Percentiles rank a stretch among this genome's conserved stretches.
phyloP scores from a whole-genome alignment of 2,113 vertebrate genomes.

The Phoxinus phoxinus region DNA sequence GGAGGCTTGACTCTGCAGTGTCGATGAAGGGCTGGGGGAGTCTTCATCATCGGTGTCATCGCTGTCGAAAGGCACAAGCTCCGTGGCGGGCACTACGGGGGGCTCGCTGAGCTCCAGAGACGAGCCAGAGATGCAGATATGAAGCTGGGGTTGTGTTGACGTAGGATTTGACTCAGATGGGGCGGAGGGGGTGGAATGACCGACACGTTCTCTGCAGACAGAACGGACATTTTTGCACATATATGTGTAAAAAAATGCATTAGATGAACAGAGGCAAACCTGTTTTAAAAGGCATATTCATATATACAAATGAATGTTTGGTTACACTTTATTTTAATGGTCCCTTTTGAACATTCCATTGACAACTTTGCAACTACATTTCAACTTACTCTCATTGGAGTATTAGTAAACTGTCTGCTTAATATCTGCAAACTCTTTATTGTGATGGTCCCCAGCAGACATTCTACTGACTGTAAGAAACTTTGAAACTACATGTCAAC shows the following conservation, averaged over 20 bases:
- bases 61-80: slow-evolving; percentile 94
- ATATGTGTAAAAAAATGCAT: neutral
- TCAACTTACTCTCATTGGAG: too few species aligned
- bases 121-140: slow-evolving; percentile 93
- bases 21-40: slow-evolving; percentile 94
- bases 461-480: too few species aligned
- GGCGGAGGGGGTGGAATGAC: slow-evolving; percentile 61
- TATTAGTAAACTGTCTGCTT: too few species aligned
- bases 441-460: too few species aligned
- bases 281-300: neutral
- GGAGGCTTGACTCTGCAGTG: slow-evolving; percentile 96
- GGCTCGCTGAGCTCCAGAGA: slow-evolving; percentile 85
- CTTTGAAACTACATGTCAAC: too few species aligned
- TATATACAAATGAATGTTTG: too few species aligned
- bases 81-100: slow-evolving; percentile 62
- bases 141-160: slow-evolving; percentile 80
- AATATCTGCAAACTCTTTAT: too few species aligned
- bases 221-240: neutral
- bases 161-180: slow-evolving; percentile 56
- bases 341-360: too few species aligned
- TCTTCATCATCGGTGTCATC: slow-evolving; percentile 95
- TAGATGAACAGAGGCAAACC: neutral
- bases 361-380: too few species aligned
- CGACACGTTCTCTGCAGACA: slow-evolving; percentile 78
- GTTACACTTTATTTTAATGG: too few species aligned